Base-by-base conservation (phyloP, 2,888 invertebrate species). In the Geotrupes spiniger region DNA sequence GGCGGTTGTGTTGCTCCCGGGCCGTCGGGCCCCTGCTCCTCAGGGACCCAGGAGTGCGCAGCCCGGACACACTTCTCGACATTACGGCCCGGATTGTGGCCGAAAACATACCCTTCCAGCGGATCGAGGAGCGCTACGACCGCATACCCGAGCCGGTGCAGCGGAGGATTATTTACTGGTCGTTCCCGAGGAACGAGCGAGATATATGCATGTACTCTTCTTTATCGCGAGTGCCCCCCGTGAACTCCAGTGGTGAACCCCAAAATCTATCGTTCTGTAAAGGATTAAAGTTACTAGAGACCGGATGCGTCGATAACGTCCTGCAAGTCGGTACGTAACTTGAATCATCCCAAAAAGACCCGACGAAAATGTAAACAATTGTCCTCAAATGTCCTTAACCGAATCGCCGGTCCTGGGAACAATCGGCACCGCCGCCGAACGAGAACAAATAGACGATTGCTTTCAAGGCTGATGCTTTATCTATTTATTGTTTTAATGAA, bases 191-290 rank as follows among this genome's bases (percentile, higher is more conserved):
- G 66, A 87, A 90, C 71, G 91, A 91, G 74, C 79, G 86, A 68
- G 90, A 90, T 76, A 90, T 92, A 72, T 87, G 88, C 76, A 90
- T 91, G 89, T 92, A 92, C 77, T 89, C 89, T 63, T 89, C 89
- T 61, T 79, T 89, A 75, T 78, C 82, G 64, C 76, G 75, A 63
- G 76, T 77, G 70, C 72, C 75, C 49, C 73, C 74, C 63, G 58
- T 53, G 54, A 49, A 57, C 36, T 51, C 72, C 56, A 62, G 66
- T 63, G 79, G 80, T 69, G 89, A 89, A 76, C 84, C 84, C 72
- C 84, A 87, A 74, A 89, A 84, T 78, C 78, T 90, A 69, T 88
- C 89, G 68, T 91, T 90, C 78, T 86, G 89, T 77, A 87, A 88
- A 73, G 91, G 91, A 73, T 81, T 90, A 73, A 87, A 88, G 74